Evolutionary conservation across 2,113 vertebrate species (phyloP).

Genomic region (Bubalus kerabau): DNA sequence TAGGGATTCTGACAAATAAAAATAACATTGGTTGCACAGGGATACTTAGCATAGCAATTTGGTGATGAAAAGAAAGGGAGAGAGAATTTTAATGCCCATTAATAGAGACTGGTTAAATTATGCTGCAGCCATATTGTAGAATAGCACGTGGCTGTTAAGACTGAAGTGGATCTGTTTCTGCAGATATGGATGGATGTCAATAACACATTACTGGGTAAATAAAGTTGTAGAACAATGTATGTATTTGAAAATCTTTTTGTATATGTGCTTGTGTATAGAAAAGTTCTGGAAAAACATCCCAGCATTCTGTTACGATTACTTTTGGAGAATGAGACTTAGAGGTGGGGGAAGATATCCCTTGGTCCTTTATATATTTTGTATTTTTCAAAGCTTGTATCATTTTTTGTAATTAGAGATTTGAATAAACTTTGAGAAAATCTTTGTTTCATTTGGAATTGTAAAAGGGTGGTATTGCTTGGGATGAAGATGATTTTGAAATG

Average conservation of each 20-base stretch:
- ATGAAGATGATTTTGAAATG: background rate
- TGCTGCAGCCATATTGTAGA: background rate
- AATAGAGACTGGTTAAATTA: background rate
- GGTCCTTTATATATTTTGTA: background rate
- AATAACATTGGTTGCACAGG: background rate
- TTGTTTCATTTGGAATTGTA: background rate
- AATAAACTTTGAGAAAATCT: conserved; percentile 1
- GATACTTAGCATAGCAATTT: background rate
- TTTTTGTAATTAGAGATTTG: conserved; percentile 28
- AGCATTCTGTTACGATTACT: background rate
- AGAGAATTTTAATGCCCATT: background rate
- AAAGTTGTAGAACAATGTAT: background rate
- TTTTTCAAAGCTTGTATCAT: background rate
- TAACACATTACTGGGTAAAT: background rate
- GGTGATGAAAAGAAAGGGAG: background rate
- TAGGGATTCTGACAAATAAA: background rate
- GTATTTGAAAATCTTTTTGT: background rate
- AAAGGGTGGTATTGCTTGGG: background rate
- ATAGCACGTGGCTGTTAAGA: background rate
- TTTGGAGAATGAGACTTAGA: background rate
- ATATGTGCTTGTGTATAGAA: background rate
- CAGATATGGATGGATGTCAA: background rate
- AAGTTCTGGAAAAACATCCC: background rate
- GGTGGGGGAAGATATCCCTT: background rate
- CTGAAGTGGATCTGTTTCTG: background rate